Evolutionary conservation across 2,797 vertebrate genomes (phyloP).

Genomic region (Hemitrygon akajei): DNA sequence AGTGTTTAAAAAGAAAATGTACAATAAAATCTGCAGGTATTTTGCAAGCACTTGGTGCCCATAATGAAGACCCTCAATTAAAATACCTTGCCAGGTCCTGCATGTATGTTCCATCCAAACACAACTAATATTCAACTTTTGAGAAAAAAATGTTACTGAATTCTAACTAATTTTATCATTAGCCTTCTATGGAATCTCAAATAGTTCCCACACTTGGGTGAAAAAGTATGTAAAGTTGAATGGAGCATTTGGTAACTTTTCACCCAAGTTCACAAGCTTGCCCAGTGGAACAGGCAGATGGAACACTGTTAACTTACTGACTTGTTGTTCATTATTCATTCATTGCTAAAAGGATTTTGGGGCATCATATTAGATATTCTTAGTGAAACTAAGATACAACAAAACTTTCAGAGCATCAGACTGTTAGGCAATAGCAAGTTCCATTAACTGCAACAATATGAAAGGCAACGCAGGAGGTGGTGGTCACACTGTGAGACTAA

Average conservation of each 20-base stretch:
- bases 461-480: neutral
- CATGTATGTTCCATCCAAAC: neutral
- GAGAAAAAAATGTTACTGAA: neutral
- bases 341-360: neutral
- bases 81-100: neutral
- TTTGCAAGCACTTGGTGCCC: neutral
- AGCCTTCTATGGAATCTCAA: neutral
- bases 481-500: neutral
- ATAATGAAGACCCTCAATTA: neutral
- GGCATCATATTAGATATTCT: neutral
- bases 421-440: neutral
- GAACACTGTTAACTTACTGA: neutral
- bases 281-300: neutral
- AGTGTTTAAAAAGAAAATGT: too few relatives aligned
- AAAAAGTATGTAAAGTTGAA: neutral
- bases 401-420: neutral
- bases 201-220: neutral
- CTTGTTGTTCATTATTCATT: neutral
- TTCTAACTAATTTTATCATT: neutral
- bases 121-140: neutral
- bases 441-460: too few relatives aligned
- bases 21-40: neutral
- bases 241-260: neutral
- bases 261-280: neutral
- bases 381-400: neutral